These are phyloP conservation scores for Cheilosia vernalis DNA, from an alignment of 2,888 invertebrate species.

Conservation along the genomic window DNA sequence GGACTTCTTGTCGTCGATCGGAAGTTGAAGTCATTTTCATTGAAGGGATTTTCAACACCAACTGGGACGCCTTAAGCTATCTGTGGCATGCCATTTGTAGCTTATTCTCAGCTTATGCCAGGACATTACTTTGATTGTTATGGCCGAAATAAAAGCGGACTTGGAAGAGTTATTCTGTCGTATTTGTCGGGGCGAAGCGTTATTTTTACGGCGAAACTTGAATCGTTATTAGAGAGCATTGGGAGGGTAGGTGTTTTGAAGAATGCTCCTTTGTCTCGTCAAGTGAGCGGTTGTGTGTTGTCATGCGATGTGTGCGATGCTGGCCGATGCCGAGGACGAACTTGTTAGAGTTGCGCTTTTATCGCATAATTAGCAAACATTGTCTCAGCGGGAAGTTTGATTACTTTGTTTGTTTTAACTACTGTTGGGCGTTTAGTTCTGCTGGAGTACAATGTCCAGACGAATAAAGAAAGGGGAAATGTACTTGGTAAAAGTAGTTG, in stretches of 20 bases:
- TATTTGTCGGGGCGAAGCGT: slow-evolving; percentile 27
- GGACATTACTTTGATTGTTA: slow-evolving; percentile 71
- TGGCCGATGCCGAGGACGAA: not conserved
- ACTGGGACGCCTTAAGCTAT: not conserved
- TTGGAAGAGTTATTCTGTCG: slow-evolving; percentile 48
- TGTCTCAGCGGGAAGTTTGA: slow-evolving; percentile 45
- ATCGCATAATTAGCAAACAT: slow-evolving; percentile 64
- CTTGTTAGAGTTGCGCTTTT: slow-evolving; percentile 4
- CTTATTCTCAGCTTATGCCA: slow-evolving; percentile 60
- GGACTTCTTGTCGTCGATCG: slow-evolving; percentile 23
- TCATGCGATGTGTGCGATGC: too few species aligned
- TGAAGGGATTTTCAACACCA: slow-evolving; percentile 26
- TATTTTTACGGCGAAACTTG: slow-evolving; percentile 64
- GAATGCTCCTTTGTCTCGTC: slow-evolving; percentile 34
- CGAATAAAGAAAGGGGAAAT: too few species aligned
- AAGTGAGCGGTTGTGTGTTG: too few species aligned
- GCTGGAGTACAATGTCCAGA: too few species aligned
- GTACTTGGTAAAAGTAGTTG: too few species aligned
- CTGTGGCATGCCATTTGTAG: slow-evolving; percentile 38
- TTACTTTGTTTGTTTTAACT: slow-evolving; percentile 16
- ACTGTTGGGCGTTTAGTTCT: not conserved
- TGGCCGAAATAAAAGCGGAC: slow-evolving; percentile 54
- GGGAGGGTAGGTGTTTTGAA: slow-evolving; percentile 44
- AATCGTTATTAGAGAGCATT: slow-evolving; percentile 27
- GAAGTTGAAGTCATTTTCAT: slow-evolving; percentile 49